Evolutionary conservation across 2,797 vertebrate genomes (phyloP), one percentile per base, ranked within the genome.

Genomic region (Perodicticus potto): DNA sequence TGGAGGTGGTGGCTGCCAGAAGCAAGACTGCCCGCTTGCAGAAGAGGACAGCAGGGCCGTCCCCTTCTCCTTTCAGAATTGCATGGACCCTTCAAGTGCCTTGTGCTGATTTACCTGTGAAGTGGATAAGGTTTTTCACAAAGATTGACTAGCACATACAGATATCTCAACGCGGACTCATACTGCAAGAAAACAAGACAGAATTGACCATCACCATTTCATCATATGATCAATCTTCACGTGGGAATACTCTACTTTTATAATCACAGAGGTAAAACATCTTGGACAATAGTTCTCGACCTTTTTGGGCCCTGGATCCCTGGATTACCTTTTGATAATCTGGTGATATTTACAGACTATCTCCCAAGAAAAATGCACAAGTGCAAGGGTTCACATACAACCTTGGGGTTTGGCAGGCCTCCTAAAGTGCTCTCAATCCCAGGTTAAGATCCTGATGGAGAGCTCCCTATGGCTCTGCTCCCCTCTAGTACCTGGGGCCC

Each of bases 61-160:
- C n/a, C 45, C 32, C 61, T 61, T 29, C n/a, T 37, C 10, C n/a
- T 45, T 40, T 69, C 45, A 86, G 57, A 55, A 40, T n/a, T 61
- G 61, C 70, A 37, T 12, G 27, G 2, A 7, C 49, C 22, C 16
- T 23, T 23, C 34, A 0, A 16, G 22, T 1, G 45, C 72, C 45
- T 23, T 5, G 43, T 43, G 22, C n/a, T 4, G 67, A 53, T 2
- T 97, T 98, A 99, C 99, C 99, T 99, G 92, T 99, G 98, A 53
- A 97, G 82, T 1, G 98, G 87, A 86, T 99, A 99, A 70, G 98
- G 98, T 86, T 95, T 97, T 98, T 99, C 99, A 96, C 99, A 99
- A 94, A 99, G 97, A 93, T 99, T 99, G 97, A 99, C 99, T 98
- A 99, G 98, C 85, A 99, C 99, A 4, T 99, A 99, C 85, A 99